Conservation (phyloP, 2,113 vertebrate genomes). For the Megaceryle torquata region DNA sequence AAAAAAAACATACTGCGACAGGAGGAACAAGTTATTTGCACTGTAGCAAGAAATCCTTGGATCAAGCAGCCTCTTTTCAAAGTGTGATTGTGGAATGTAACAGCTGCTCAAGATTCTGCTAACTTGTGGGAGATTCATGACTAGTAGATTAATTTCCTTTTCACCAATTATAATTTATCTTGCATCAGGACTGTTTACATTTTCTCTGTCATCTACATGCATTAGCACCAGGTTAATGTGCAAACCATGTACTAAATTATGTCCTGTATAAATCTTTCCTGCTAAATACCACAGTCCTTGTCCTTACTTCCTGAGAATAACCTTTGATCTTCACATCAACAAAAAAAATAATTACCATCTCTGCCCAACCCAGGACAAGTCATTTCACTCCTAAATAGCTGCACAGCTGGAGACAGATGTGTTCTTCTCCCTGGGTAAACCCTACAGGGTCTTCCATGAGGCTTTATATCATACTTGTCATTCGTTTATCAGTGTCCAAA, state of each 20-base stretch:
- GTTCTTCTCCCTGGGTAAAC: slow-evolving; percentile 67
- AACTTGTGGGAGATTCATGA: slow-evolving; percentile 62
- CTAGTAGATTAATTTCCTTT: slow-evolving; percentile 71
- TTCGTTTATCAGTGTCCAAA: slow-evolving; percentile 82
- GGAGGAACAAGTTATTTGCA: slow-evolving; percentile 8
- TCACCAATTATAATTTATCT: slow-evolving; percentile 75
- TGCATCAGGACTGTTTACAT: slow-evolving; percentile 70
- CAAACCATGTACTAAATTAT: slow-evolving; percentile 66
- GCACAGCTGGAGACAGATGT: slow-evolving; percentile 82
- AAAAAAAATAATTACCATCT: slow-evolving; percentile 78
- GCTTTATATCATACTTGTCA: slow-evolving; percentile 81
- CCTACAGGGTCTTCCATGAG: slow-evolving; percentile 51
- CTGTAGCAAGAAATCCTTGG: background rate
- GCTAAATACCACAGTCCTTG: slow-evolving; percentile 64
- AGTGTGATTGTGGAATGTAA: slow-evolving; percentile 45
- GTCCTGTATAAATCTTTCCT: slow-evolving; percentile 66
- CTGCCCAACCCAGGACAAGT: slow-evolving; percentile 58
- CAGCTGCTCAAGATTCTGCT: slow-evolving; percentile 45
- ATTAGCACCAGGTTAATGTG: slow-evolving; percentile 75
- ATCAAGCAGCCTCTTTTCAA: slow-evolving; percentile 31
- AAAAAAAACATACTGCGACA: background rate
- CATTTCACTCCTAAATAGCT: slow-evolving; percentile 66
- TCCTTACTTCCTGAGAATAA: slow-evolving; percentile 73
- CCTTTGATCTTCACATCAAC: slow-evolving; percentile 77
- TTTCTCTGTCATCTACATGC: slow-evolving; percentile 67